Evolutionary conservation across 2,888 invertebrate genomes (phyloP), one percentile per base, ranked within the genome.

Genomic region (Crioceris asparagi): DNA sequence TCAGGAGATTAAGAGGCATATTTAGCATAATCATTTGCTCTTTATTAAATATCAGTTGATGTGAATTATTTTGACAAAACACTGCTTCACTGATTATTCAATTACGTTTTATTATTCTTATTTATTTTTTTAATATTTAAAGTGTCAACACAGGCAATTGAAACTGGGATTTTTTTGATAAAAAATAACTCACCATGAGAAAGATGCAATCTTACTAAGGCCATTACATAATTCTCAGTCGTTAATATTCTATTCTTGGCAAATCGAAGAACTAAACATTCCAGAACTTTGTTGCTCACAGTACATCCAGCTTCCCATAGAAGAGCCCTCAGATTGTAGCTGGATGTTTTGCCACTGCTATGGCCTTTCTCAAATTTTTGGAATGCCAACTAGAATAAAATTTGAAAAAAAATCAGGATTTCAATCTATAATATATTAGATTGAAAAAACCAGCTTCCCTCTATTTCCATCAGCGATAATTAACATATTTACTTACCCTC

Each of bases 201-300:
- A 40, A 77, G 61, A 60, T 77, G 74, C 17, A 77, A 61, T 48
- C 75, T 61, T 33, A 75, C 71, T 65, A 77, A 72, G 32, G 78
- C 76, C 70, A 77, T 71, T 26, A 79, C 63, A 60, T 74, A 79
- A 41, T 71, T 71, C 55, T 77, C 77, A 2, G 74, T 69, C 2
- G 74, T 68, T 29, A 78, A 61, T 32, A 67, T 53, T 36, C 68
- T 65, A 56, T 72, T 72, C 54, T 74, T 74, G 45, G 78, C 73
- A 65, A 75, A 80, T 45, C 80, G 65, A 48, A 78, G 64, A 45
- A 80, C 77, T 38, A 80, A 64, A 55, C 78, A 76, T 67, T 81
- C 81, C 47, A 82, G 69, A 35, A 83, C 83, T 67, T 82, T 83
- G 65, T 79, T 83, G 62, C 77, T 77, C 41, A 81, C 80, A 48